Evolutionary conservation across 92 coral and sea anemone species (phyloP), one percentile per base, ranked within the genome.

Genomic region (Diadumene lineata): DNA sequence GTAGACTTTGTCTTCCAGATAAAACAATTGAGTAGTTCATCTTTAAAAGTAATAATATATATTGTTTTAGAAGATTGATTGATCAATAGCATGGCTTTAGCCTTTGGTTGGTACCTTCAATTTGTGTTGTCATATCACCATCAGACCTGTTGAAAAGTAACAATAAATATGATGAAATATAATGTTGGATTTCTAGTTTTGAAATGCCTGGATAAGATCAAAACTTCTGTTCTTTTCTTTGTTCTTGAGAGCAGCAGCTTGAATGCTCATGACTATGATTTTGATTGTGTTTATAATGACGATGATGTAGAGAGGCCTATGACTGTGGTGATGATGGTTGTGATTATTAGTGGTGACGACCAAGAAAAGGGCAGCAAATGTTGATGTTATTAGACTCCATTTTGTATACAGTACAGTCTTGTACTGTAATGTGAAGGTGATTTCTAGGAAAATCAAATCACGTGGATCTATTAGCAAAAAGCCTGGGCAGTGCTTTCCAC

Each of bases 61-160:
- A n/a, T n/a, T n/a, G n/a, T n/a, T n/a, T n/a, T n/a, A n/a, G n/a
- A n/a, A n/a, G n/a, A n/a, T n/a, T n/a, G n/a, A n/a, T n/a, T n/a
- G n/a, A n/a, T n/a, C n/a, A n/a, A n/a, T 38, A 24, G 75, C 31
- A 48, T 8, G 26, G 19, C 63, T 56, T 11, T 22, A 50, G 53
- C 75, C 13, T 61, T 48, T 56, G 56, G 30, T 29, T 56, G 77
- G 77, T 72, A 72, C 77, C 77, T 72, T 72, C 66, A 1, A 24
- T 8, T 68, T 65, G 33, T 34, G 77, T 31, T 21, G 43, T 31
- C 53, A 32, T 16, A 33, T 18, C n/a, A n/a, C n/a, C 48, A 50
- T 72, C 19, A 25, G 24, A 56, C 77, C 77, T 72, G 77, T 38
- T 31, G 77, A 34, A 56, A 72, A 70, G 66, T 29, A 72, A 72